Evolutionary conservation across 2,797 vertebrate genomes (phyloP).

Genomic region (Trachurus trachurus): DNA sequence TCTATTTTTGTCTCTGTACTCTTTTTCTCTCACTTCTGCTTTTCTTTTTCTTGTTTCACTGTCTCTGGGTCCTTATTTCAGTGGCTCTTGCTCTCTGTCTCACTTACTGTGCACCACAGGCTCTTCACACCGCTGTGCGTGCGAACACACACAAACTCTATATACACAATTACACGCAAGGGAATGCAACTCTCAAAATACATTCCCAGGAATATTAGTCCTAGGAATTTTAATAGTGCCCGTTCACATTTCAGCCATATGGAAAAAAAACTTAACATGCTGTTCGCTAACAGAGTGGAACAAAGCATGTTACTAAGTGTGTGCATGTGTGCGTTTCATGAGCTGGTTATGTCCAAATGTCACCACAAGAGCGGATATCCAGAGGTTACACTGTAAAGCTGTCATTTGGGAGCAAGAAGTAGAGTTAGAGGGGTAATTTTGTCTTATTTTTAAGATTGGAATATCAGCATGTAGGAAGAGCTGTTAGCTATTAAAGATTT

Average conservation of each 20-base stretch:
- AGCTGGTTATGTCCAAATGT: slow-evolving; percentile 30
- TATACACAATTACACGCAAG: slow-evolving; percentile 44
- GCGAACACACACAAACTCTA: slow-evolving; percentile 4
- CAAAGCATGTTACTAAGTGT: neutral
- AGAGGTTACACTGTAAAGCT: slow-evolving; percentile 24
- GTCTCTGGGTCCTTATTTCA: neutral
- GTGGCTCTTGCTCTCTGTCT: neutral
- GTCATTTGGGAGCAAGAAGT: slow-evolving; percentile 26
- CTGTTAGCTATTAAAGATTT: slow-evolving; percentile 16
- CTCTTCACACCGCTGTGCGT: slow-evolving; percentile 2
- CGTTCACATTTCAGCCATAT: slow-evolving; percentile 47
- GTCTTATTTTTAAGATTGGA: slow-evolving; percentile 24
- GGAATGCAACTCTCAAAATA: slow-evolving; percentile 47
- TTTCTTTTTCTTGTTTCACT: slow-evolving; percentile 11
- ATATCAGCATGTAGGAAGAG: slow-evolving; percentile 18
- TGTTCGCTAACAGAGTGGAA: slow-evolving; percentile 15
- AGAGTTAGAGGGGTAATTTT: slow-evolving; percentile 19
- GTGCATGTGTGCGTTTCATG: slow-evolving; percentile 7
- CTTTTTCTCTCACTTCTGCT: slow-evolving; percentile 31
- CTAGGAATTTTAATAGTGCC: slow-evolving; percentile 60
- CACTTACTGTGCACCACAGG: neutral
- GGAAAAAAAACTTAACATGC: slow-evolving; percentile 26
- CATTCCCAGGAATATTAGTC: slow-evolving; percentile 67
- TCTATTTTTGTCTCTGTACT: slow-evolving; percentile 17
- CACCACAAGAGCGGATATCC: slow-evolving; percentile 25